These are phyloP conservation scores for Calidris pygmaea DNA, from an alignment of 2,113 vertebrate species.

Conservation along the genomic window DNA sequence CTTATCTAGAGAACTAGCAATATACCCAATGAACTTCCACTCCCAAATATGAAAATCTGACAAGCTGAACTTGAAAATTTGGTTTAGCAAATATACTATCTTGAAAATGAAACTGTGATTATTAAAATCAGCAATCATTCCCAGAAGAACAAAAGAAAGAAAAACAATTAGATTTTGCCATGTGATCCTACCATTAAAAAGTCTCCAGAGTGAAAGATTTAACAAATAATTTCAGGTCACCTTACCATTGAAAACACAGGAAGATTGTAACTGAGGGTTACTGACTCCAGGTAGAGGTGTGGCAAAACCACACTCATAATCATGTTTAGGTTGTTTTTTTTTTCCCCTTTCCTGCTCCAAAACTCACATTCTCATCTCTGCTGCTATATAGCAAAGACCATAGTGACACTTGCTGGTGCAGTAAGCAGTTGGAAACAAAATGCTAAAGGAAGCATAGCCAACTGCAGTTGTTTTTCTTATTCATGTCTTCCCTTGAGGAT, in stretches of 20 bases:
- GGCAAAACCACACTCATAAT: not conserved
- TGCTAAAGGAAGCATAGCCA: not conserved
- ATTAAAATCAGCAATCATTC: not conserved
- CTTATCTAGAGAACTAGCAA: not conserved
- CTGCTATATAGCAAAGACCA: constrained; percentile 22
- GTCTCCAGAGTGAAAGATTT: not conserved
- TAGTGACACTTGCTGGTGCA: constrained; percentile 56
- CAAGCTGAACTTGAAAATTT: not conserved
- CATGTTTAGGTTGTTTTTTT: not conserved
- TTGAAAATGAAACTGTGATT: not conserved
- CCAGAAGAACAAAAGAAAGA: not conserved
- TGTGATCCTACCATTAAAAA: not conserved
- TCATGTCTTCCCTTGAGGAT: not conserved
- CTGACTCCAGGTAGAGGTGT: not conserved
- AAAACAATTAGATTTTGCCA: not conserved
- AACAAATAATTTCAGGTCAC: not conserved
- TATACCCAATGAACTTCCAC: not conserved
- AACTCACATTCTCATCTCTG: not conserved
- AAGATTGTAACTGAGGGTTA: not conserved
- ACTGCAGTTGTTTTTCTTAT: not conserved
- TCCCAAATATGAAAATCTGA: not conserved
- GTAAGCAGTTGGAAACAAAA: not conserved
- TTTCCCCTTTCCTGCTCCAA: not conserved
- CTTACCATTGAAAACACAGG: not conserved
- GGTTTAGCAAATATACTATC: not conserved